Evolutionary conservation across 2,113 vertebrate genomes (phyloP), one percentile per base, ranked within the genome.

Genomic region (Petroica traversi): DNA sequence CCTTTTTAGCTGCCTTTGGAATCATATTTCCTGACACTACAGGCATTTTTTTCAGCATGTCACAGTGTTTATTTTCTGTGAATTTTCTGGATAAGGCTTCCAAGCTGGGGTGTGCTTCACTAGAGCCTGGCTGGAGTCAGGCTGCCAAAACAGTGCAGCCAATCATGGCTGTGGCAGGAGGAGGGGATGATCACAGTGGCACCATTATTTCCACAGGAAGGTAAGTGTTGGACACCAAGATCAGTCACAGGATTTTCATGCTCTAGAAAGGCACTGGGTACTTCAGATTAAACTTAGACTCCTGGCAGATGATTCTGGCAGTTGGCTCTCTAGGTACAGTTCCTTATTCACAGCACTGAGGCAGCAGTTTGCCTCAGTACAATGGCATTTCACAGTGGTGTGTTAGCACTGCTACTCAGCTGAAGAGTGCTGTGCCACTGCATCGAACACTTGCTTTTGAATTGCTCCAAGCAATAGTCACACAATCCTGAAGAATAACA

Each of bases 81-180:
- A 69, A 41, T 57, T 66, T 45, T 3, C 24, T 64, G 22, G 46
- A 23, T 16, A n/a, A 57, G 25, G 74, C 41, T 88, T 31, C 64
- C 23, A 61, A 51, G 58, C 58, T 66, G 66, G 45, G 28, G 25
- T 38, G 26, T 43, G 38, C 36, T 80, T 51, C 36, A 14, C 17
- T 8, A 19, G 4, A 28, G 38, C 57, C 43, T 64, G 61, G 46
- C 34, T 83, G 72, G 54, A 66, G 13, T 73, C 34, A 48, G 29
- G 7, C 63, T 77, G 54, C n/a, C 12, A 2, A 3, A 55, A 29
- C 22, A 88, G 52, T 26, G 8, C 34, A 49, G 74, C 28, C 24
- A 1, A 1, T 3, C 19, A 0, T 2, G 26, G n/a, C 66, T 57
- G 45, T 31, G 33, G 78, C 19, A 82, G 40, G 38, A 55, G 57